phyloP scores from a whole-genome alignment of 2,113 vertebrate species.

The Mobula hypostoma region DNA sequence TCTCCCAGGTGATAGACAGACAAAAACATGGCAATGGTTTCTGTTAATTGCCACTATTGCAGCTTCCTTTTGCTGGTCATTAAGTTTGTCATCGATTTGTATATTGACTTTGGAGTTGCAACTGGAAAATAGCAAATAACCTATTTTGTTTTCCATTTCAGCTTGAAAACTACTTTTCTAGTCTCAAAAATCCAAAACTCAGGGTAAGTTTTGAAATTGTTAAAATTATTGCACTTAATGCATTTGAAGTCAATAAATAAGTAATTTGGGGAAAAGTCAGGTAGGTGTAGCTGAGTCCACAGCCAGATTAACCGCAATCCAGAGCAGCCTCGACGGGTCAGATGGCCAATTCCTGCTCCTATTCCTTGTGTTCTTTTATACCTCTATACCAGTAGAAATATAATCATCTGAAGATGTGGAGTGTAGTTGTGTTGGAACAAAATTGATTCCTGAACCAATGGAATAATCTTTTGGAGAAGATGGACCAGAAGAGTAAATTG shows the following conservation, averaged over 20 bases:
- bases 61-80: neutral
- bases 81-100: neutral
- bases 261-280: too few species aligned
- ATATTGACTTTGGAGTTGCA: neutral
- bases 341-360: too few species aligned
- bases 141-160: slow-evolving; percentile 53
- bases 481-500: neutral
- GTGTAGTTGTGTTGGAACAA: neutral
- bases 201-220: slow-evolving; percentile 76
- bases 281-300: too few species aligned
- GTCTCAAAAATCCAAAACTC: slow-evolving; percentile 99
- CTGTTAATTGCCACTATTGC: neutral
- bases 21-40: neutral
- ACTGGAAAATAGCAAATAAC: neutral
- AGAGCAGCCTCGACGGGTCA: too few species aligned
- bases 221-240: neutral
- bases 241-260: neutral
- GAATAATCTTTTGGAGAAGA: neutral
- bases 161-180: slow-evolving; percentile 99
- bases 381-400: neutral
- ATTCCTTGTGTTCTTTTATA: too few species aligned
- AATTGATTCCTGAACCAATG: neutral
- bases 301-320: too few species aligned
- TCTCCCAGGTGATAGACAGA: neutral
- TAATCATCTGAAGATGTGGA: neutral